Conservation (phyloP, 2,113 vertebrate genomes). For the Neodontobutis hainanensis region DNA sequence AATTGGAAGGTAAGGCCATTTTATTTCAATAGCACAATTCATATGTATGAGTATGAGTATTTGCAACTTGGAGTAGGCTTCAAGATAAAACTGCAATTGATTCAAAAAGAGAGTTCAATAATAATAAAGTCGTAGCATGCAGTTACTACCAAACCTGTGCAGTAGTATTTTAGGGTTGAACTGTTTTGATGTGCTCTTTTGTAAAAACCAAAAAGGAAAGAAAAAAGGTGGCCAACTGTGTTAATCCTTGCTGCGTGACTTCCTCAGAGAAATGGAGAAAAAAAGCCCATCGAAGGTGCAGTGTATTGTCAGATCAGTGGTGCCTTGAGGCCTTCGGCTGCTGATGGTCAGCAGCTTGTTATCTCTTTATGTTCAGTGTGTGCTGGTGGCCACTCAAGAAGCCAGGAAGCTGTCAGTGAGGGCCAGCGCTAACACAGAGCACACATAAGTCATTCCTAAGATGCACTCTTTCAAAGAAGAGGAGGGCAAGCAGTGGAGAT, state of each 20-base stretch:
- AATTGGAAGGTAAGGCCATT: too few relatives aligned
- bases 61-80: too few relatives aligned
- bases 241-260: slow-evolving; percentile 24
- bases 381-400: slow-evolving; percentile 24
- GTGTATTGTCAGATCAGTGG: slow-evolving; percentile 15
- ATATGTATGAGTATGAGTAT: too few relatives aligned
- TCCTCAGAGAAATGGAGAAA: slow-evolving; percentile 34
- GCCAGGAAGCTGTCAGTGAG: slow-evolving; percentile 42
- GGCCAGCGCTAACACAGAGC: slow-evolving; percentile 32
- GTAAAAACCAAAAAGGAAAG: slow-evolving; percentile 16
- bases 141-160: not conserved
- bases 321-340: slow-evolving; percentile 5
- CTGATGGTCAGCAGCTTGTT: slow-evolving; percentile 31
- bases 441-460: slow-evolving; percentile 30
- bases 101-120: too few relatives aligned
- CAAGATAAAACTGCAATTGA: too few relatives aligned
- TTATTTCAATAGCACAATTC: too few relatives aligned
- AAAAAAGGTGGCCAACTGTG: not conserved
- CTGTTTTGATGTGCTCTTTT: not conserved
- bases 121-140: too few relatives aligned
- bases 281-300: slow-evolving; percentile 20
- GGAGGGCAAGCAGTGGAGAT: not conserved
- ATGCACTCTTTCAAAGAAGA: slow-evolving; percentile 7
- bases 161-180: not conserved
- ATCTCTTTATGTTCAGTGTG: slow-evolving; percentile 10